Percentiles rank a stretch among this genome's conserved stretches.
Evolutionary conservation across 2,888 invertebrate species (phyloP).

Genomic region (Himalopsyche japonica): DNA sequence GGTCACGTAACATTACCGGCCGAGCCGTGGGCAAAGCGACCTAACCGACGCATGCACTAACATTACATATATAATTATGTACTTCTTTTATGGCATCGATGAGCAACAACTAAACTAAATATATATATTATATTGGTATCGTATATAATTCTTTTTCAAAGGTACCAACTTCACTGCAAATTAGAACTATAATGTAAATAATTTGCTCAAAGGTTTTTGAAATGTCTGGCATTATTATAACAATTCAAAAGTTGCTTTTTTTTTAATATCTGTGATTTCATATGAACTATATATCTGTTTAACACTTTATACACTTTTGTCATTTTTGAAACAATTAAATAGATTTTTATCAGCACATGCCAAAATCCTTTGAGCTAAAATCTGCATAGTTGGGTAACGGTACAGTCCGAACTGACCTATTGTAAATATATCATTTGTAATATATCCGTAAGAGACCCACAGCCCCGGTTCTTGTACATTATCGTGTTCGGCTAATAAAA

Average conservation of each 20-base stretch:
- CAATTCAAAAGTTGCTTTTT: too few relatives aligned
- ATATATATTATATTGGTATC: neutral
- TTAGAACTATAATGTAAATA: conserved; percentile 15
- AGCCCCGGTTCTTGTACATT: conserved; percentile 22
- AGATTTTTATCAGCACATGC: neutral
- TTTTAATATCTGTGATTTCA: too few relatives aligned
- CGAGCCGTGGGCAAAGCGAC: conserved; percentile 31
- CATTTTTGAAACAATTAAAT: too few relatives aligned
- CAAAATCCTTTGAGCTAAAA: neutral
- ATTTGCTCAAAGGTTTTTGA: neutral
- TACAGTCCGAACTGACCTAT: neutral
- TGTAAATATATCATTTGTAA: neutral
- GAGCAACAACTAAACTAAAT: conserved; percentile 14
- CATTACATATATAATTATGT: neutral
- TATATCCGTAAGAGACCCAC: conserved; percentile 8
- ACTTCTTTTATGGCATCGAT: conserved; percentile 9
- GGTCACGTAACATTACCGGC: conserved; percentile 17
- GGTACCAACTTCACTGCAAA: conserved; percentile 15
- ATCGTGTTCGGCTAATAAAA: conserved; percentile 18
- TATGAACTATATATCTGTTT: too few relatives aligned
- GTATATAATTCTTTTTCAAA: conserved; percentile 3
- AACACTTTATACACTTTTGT: too few relatives aligned
- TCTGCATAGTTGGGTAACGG: neutral
- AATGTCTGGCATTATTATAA: neutral
- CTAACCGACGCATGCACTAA: conserved; percentile 13